These are phyloP conservation scores for Cherax quadricarinatus DNA, from an alignment of 1,140 invertebrate species.

Conservation along the genomic window DNA sequence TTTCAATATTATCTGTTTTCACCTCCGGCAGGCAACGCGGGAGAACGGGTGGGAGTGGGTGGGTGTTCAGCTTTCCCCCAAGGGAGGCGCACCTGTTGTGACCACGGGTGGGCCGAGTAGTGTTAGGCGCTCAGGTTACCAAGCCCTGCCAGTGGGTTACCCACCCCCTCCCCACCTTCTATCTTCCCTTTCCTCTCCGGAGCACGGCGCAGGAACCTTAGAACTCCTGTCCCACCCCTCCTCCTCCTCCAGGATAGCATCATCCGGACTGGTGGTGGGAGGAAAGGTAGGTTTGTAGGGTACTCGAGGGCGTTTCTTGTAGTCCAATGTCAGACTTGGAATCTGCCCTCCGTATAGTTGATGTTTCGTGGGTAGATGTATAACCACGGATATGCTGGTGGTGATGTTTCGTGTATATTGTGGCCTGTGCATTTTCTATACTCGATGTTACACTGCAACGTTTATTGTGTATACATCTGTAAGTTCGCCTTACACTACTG, in stretches of 20 bases:
- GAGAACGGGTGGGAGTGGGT: conserved; percentile 21
- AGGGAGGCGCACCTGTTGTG: conserved; percentile 22
- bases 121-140: conserved; percentile 19
- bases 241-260: background rate
- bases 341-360: background rate
- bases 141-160: background rate
- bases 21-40: too few species aligned
- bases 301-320: conserved; percentile 14
- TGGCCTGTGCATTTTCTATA: too few species aligned
- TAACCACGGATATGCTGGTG: too few species aligned
- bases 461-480: too few species aligned
- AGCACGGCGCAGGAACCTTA: conserved; percentile 6
- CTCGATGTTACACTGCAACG: too few species aligned
- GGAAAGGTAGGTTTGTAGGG: background rate
- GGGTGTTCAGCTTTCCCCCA: background rate
- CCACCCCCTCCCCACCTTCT: background rate
- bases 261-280: conserved; percentile 19
- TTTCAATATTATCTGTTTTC: too few species aligned
- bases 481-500: background rate
- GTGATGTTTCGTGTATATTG: too few species aligned
- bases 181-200: background rate
- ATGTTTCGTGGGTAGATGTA: too few species aligned
- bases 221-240: background rate
- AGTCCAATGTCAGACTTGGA: conserved; percentile 4
- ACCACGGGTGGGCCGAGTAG: conserved; percentile 5